A percentile compares a stretch with the other conserved stretches of the same genome.
These are phyloP conservation scores for Gymnocephalus cernua DNA, from an alignment of 2,113 vertebrate genomes.

Conservation along the genomic window DNA sequence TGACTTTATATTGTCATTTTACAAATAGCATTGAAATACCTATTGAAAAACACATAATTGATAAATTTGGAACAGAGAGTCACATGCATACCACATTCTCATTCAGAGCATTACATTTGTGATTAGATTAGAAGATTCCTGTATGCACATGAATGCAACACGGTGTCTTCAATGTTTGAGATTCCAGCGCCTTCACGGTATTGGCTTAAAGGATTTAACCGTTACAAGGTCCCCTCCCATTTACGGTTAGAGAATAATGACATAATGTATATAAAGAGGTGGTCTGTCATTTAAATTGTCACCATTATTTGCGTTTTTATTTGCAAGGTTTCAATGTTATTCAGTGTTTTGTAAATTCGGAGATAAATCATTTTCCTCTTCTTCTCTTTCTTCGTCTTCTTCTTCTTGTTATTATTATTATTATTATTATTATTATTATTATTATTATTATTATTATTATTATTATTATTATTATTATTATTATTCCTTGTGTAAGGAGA, in stretches of 20 bases:
- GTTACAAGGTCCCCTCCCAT: slow-evolving; percentile 62
- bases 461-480: too few relatives aligned
- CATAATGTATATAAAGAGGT: slow-evolving; percentile 67
- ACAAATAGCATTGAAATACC: too few relatives aligned
- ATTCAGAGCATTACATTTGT: too few relatives aligned
- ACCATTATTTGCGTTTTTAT: neutral
- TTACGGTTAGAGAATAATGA: slow-evolving; percentile 74
- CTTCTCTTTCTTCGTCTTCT: neutral
- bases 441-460: too few relatives aligned
- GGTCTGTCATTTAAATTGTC: neutral
- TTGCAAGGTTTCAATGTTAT: neutral
- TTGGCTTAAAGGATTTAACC: slow-evolving; percentile 75
- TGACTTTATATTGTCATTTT: neutral
- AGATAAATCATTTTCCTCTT: neutral
- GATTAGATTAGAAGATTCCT: fast-evolving
- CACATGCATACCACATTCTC: too few relatives aligned
- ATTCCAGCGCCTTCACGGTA: slow-evolving; percentile 53
- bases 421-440: too few relatives aligned
- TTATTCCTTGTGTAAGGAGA: slow-evolving; percentile 34
- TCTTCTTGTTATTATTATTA: neutral
- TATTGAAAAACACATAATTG: neutral
- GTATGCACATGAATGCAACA: slow-evolving; percentile 31
- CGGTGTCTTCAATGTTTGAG: slow-evolving; percentile 36
- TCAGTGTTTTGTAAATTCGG: neutral
- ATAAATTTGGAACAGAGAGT: neutral